Conservation (phyloP, 2,797 vertebrate species). For the Galagoides demidoff region DNA sequence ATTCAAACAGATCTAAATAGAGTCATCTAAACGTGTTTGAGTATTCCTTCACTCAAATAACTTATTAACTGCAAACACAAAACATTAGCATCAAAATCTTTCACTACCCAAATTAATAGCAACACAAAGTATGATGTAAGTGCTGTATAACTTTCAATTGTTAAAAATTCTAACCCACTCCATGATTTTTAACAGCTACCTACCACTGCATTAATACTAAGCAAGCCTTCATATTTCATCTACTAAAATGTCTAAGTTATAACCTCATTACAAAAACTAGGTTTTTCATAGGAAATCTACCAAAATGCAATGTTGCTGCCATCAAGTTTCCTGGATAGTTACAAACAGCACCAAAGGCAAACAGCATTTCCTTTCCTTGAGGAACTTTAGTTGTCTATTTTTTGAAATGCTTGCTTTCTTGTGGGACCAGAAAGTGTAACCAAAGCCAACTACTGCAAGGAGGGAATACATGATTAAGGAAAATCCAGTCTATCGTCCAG, state of each 20-base stretch:
- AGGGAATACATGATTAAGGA: conserved; percentile 43
- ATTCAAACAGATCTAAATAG: conserved; percentile 45
- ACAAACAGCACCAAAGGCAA: conserved; percentile 65
- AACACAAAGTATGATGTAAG: conserved; percentile 19
- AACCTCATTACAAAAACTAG: conserved; percentile 26
- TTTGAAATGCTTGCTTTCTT: conserved; percentile 65
- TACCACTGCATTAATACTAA: background rate
- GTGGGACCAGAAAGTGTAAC: conserved; percentile 43
- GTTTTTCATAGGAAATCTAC: conserved; percentile 50
- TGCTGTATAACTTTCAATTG: background rate
- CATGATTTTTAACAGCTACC: conserved; percentile 15
- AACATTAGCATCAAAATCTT: conserved; percentile 19
- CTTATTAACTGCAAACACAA: conserved; percentile 34
- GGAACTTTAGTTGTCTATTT: conserved; percentile 60
- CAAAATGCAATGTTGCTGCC: conserved; percentile 6
- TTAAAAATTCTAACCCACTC: background rate
- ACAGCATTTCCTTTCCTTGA: conserved; percentile 58
- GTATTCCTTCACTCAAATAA: background rate
- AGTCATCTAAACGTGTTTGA: background rate
- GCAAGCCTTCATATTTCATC: conserved; percentile 19
- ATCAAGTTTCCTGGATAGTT: conserved; percentile 65
- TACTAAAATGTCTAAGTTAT: conserved; percentile 34
- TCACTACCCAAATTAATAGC: conserved; percentile 12
- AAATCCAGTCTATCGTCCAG: conserved; percentile 43
- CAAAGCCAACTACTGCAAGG: conserved; percentile 34